Evolutionary conservation across 2,113 vertebrate species (phyloP).

Genomic region (Chlorodrepanis virens): DNA sequence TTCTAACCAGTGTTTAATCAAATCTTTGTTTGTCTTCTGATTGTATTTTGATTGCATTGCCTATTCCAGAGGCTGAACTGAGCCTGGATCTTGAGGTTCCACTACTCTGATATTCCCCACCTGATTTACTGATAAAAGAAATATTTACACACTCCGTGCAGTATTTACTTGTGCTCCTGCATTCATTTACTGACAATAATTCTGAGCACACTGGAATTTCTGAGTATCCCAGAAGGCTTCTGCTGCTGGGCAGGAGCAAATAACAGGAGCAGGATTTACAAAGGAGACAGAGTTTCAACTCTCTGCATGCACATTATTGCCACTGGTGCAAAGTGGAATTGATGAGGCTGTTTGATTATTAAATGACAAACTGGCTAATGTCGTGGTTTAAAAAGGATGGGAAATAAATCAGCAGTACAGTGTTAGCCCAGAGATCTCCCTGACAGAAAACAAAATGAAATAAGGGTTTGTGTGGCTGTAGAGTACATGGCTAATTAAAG

Average conservation of each 20-base stretch:
- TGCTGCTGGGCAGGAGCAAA: background rate
- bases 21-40: background rate
- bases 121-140: background rate
- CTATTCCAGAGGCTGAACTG: background rate
- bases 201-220: slow-evolving; percentile 3
- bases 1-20: background rate
- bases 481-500: background rate
- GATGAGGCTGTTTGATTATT: background rate
- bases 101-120: background rate
- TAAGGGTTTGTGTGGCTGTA: background rate
- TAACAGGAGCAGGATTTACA: slow-evolving; percentile 16
- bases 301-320: background rate
- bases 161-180: slow-evolving; percentile 8
- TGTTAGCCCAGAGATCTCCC: background rate
- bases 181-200: slow-evolving; percentile 36
- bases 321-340: background rate
- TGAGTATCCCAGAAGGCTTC: background rate
- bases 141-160: background rate
- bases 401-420: background rate
- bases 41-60: background rate
- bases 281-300: background rate
- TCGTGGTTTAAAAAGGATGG: background rate
- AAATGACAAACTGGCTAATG: background rate
- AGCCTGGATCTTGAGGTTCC: background rate
- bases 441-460: background rate